These are phyloP conservation scores for Sprattus sprattus DNA, from an alignment of 2,113 vertebrate genomes.

Conservation along the genomic window DNA sequence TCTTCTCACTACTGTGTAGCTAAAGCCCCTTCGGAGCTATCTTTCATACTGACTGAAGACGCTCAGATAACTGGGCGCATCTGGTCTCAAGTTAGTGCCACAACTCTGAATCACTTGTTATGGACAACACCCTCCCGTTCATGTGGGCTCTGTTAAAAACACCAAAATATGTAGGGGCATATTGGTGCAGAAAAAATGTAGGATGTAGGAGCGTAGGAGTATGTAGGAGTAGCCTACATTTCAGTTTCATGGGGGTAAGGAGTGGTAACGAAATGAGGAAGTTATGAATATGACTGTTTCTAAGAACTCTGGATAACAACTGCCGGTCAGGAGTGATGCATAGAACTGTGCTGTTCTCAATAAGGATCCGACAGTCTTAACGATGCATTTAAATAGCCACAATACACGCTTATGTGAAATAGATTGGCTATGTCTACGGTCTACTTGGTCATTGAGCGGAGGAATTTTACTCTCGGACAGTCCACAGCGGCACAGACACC, in stretches of 20 bases:
- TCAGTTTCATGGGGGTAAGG: not conserved
- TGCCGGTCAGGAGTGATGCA: not conserved
- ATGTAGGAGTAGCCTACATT: no score
- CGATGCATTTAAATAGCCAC: not conserved
- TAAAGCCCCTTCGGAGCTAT: no score
- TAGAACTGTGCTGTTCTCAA: not conserved
- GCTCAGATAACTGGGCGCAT: no score
- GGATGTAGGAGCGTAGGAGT: no score
- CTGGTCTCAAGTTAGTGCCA: not conserved
- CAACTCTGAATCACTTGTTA: not conserved
- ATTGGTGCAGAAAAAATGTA: not conserved
- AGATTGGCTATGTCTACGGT: not conserved
- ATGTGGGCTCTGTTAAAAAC: not conserved
- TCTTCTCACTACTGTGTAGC: no score
- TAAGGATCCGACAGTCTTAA: no score
- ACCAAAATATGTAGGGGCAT: not conserved
- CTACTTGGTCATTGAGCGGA: not conserved
- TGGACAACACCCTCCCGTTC: not conserved
- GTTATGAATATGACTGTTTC: not conserved
- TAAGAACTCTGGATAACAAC: not conserved
- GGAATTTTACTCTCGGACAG: not conserved
- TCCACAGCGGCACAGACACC: conserved; percentile 9
- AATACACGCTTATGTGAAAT: not conserved
- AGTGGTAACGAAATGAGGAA: not conserved
- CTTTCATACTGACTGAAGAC: no score